A percentile compares a stretch with the other conserved stretches of the same genome.
phyloP scores from a whole-genome alignment of 2,113 vertebrate genomes.

The Pandion haliaetus region DNA sequence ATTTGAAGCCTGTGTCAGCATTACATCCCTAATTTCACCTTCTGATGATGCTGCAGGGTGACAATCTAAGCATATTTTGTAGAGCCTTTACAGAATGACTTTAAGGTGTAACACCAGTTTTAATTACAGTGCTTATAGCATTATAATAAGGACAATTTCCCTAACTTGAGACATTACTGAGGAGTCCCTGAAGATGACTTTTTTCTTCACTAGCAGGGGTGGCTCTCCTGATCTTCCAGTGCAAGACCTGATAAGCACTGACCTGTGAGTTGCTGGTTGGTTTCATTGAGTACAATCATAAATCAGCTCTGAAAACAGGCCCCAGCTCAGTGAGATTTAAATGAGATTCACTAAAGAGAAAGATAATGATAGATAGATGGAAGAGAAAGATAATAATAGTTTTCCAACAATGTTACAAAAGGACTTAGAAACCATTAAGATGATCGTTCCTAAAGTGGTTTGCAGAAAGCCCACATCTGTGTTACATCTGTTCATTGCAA shows the following conservation, averaged over 20 bases:
- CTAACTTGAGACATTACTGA: neutral
- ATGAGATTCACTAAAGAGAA: neutral
- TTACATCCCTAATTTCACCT: neutral
- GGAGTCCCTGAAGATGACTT: neutral
- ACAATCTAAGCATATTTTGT: neutral
- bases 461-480: neutral
- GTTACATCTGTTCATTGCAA: slow-evolving; percentile 13
- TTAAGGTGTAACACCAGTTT: neutral
- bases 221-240: neutral
- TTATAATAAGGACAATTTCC: neutral
- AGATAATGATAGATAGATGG: neutral
- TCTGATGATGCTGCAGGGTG: neutral
- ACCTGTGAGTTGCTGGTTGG: neutral
- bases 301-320: slow-evolving; percentile 34
- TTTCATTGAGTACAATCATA: neutral
- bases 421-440: neutral
- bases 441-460: neutral
- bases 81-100: neutral
- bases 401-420: slow-evolving; percentile 17
- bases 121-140: neutral
- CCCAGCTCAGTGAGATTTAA: neutral
- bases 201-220: neutral
- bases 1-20: neutral
- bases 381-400: neutral
- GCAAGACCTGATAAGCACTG: neutral